Conservation (phyloP, 2,888 invertebrate species). For the Actias luna region DNA sequence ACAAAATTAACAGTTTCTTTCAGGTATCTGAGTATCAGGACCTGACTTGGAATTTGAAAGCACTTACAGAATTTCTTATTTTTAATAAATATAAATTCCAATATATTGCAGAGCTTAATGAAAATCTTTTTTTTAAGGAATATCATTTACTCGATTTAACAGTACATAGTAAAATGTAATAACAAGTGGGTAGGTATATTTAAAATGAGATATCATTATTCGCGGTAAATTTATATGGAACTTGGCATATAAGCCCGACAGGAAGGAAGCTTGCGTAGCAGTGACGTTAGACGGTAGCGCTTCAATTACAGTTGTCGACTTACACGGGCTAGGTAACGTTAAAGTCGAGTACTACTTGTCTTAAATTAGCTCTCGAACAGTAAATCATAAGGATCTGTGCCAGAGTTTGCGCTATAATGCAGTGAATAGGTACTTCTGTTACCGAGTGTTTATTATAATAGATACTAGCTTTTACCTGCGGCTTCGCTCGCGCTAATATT, state of each 20-base stretch:
- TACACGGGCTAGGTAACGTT: slow-evolving; percentile 19
- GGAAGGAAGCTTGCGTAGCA: slow-evolving; percentile 12
- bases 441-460: slow-evolving; percentile 49
- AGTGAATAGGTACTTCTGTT: slow-evolving; percentile 53
- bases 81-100: no score
- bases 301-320: slow-evolving; percentile 30
- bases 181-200: not conserved
- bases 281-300: not conserved
- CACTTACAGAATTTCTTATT: no score
- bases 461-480: no score
- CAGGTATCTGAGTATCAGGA: no score
- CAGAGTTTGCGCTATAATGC: slow-evolving; percentile 59
- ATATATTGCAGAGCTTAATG: no score
- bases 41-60: no score
- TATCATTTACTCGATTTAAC: no score
- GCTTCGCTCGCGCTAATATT: no score
- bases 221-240: not conserved
- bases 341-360: slow-evolving; percentile 58
- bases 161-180: no score
- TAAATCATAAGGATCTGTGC: slow-evolving; percentile 68
- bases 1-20: no score
- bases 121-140: no score
- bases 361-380: slow-evolving; percentile 60
- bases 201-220: not conserved
- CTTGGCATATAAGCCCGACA: not conserved